Conservation (phyloP, 1,140 invertebrate genomes). For the Stegodyphus mimosarum region DNA sequence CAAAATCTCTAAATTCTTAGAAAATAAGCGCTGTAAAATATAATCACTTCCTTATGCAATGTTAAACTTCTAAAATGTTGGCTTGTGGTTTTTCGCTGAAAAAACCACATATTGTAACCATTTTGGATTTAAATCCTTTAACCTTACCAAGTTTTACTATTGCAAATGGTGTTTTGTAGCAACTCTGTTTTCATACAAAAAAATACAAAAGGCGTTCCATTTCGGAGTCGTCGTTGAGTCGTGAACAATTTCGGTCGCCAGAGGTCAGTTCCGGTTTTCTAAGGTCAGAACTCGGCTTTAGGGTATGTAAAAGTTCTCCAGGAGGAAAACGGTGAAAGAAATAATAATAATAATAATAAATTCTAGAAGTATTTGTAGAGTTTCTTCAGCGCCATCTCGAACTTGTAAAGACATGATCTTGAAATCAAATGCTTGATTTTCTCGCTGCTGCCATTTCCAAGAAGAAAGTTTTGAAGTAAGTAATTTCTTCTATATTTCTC, state of each 20-base stretch:
- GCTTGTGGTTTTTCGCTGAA: too few species aligned
- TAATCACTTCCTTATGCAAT: too few species aligned
- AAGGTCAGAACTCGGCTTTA: constrained; percentile 47
- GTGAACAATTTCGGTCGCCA: constrained; percentile 24
- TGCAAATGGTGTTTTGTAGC: too few species aligned
- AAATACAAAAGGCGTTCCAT: background rate
- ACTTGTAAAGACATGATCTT: background rate
- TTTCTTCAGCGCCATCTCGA: background rate
- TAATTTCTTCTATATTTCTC: background rate
- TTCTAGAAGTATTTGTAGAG: constrained; percentile 17
- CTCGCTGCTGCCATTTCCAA: constrained; percentile 25
- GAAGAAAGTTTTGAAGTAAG: constrained; percentile 1
- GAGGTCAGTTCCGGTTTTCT: constrained; percentile 55
- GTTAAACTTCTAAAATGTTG: too few species aligned
- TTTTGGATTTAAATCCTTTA: too few species aligned
- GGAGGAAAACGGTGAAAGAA: background rate
- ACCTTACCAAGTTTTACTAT: too few species aligned
- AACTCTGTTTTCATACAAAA: background rate
- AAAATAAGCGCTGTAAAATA: too few species aligned
- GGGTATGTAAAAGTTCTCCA: constrained; percentile 34
- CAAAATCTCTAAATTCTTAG: too few species aligned
- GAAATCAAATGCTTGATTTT: background rate
- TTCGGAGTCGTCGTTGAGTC: constrained; percentile 20
- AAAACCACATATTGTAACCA: too few species aligned
- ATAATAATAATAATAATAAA: constrained; percentile 1